Evolutionary conservation across 2,113 vertebrate genomes (phyloP), one percentile per base, ranked within the genome.

Genomic region (Pogonocichla stellata): DNA sequence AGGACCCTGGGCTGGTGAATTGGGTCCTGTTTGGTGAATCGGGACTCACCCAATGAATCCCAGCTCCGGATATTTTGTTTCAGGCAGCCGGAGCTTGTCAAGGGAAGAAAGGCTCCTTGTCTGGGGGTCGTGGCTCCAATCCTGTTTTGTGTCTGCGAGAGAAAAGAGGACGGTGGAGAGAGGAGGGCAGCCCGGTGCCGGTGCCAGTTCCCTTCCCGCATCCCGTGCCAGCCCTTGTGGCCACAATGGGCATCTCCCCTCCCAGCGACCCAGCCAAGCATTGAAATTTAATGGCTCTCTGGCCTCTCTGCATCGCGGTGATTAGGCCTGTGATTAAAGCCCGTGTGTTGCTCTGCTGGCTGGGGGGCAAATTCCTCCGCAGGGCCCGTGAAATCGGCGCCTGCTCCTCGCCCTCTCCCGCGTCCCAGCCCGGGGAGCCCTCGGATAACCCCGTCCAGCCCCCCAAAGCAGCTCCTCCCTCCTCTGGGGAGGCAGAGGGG

Each of bases 71-170:
- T 45, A 4, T 57, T 90, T 72, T 56, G 88, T 86, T 29, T 38
- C 26, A 3, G 85, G 90, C 95, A 93, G 66, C 61, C 62, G 40
- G 83, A 82, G 90, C 12, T 58, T 22, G 33, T 34, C 67, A 73
- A 1, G 6, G 65, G 95, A 97, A 98, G 94, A 98, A 98, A 97
- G 93, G 96, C 50, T 91, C 95, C 94, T 98, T 98, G 97, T 98
- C 80, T 57, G 1, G 22, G 75, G 93, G 80, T 86, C 38, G 34
- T 14, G 51, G 95, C 93, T 95, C 92, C 75, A 53, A 83, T 94
- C 96, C 97, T 88, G 96, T 88, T 94, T 5, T 24, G 43, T 84
- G 91, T 86, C 96, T 65, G 67, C 8, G 24, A 73, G 56, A 88
- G 97, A 97, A 96, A 96, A 80, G 95, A 85, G 25, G 14, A 15